Conservation (phyloP, 2,113 vertebrate genomes). For the Silurus glanis region DNA sequence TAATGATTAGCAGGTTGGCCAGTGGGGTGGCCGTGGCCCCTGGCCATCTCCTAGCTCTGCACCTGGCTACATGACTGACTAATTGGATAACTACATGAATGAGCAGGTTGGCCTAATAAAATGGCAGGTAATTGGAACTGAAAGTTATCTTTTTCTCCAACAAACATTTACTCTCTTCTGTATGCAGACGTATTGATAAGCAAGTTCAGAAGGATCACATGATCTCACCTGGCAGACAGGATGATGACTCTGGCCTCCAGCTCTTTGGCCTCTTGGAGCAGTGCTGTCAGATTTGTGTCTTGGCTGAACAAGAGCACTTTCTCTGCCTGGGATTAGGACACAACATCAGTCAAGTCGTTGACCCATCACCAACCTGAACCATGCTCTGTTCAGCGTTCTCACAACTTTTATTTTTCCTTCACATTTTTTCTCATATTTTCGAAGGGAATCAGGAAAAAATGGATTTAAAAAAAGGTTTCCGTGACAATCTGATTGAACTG, state of each 20-base stretch:
- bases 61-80: not conserved
- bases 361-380: constrained; percentile 66
- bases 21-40: too few species aligned
- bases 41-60: too few species aligned
- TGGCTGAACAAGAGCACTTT: constrained; percentile 96
- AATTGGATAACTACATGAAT: not conserved
- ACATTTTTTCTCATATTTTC: constrained; percentile 27
- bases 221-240: constrained; percentile 88
- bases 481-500: constrained; percentile 64
- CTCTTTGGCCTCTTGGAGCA: constrained; percentile 93
- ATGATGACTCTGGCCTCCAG: constrained; percentile 96
- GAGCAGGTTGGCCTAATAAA: not conserved
- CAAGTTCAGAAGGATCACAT: not conserved
- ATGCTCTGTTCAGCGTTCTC: constrained; percentile 74
- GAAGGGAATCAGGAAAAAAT: constrained; percentile 51
- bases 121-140: too few species aligned
- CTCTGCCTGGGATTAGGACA: constrained; percentile 86
- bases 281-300: constrained; percentile 91
- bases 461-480: constrained; percentile 61
- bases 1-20: too few species aligned
- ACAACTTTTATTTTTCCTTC: constrained; percentile 43
- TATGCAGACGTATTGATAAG: not conserved
- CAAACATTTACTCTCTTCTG: not conserved
- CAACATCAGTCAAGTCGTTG: constrained; percentile 63
- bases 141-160: not conserved